These are phyloP conservation scores for Vanessa cardui DNA, from an alignment of 2,888 invertebrate genomes.

Conservation along the genomic window DNA sequence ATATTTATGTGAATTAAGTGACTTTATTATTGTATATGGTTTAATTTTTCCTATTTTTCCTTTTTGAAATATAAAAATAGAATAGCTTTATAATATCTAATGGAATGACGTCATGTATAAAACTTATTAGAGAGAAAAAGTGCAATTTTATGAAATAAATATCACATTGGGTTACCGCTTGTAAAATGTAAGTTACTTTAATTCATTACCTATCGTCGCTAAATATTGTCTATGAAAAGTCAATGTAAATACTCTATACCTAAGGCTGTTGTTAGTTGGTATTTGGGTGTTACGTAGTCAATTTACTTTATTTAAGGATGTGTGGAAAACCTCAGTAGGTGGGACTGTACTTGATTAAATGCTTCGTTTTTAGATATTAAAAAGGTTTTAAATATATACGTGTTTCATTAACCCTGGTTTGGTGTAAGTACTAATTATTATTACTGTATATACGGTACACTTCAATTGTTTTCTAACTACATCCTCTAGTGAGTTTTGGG, in stretches of 20 bases:
- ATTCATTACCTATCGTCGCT: neutral
- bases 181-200: neutral
- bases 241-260: constrained; percentile 3
- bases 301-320: neutral
- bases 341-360: constrained; percentile 21
- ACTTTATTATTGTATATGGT: too few relatives aligned
- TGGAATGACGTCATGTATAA: too few relatives aligned
- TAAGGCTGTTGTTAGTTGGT: constrained; percentile 1
- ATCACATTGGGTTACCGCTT: neutral
- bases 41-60: too few relatives aligned
- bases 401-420: constrained; percentile 26
- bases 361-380: constrained; percentile 26
- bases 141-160: neutral
- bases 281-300: constrained; percentile 11
- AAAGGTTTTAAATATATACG: constrained; percentile 30
- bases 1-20: neutral
- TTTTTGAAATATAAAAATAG: too few relatives aligned
- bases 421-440: constrained; percentile 20
- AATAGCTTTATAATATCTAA: too few relatives aligned
- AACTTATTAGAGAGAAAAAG: too few relatives aligned
- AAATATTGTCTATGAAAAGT: neutral
- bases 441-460: neutral
- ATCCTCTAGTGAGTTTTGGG: too few relatives aligned
- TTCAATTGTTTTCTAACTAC: constrained; percentile 36
- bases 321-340: constrained; percentile 3